Evolutionary conservation across 2,797 vertebrate genomes (phyloP).

Genomic region (Ataeniobius toweri): DNA sequence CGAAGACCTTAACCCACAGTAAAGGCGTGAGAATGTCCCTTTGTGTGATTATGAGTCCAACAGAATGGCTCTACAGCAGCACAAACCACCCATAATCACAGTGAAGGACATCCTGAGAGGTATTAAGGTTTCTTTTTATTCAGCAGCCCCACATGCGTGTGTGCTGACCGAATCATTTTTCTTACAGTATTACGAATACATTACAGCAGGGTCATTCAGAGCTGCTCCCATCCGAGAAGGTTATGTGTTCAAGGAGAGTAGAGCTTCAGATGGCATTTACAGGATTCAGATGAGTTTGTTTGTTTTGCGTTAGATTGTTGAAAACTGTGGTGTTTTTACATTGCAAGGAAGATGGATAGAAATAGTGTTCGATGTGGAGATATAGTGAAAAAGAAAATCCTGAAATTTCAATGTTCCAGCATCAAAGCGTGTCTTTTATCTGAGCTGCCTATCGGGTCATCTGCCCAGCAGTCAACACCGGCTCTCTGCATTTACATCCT

Average conservation of each 20-base stretch:
- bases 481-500: slow-evolving; percentile 41
- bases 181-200: slow-evolving; percentile 46
- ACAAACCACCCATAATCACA: slow-evolving; percentile 32
- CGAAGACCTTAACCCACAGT: neutral
- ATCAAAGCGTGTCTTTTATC: slow-evolving; percentile 24
- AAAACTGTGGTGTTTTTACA: slow-evolving; percentile 6
- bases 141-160: slow-evolving; percentile 48
- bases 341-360: neutral
- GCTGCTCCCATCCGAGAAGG: slow-evolving; percentile 22
- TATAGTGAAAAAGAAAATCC: neutral
- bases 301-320: slow-evolving; percentile 27
- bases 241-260: slow-evolving; percentile 55
- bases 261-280: slow-evolving; percentile 45
- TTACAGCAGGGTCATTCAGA: slow-evolving; percentile 25
- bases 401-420: slow-evolving; percentile 13
- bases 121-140: slow-evolving; percentile 42
- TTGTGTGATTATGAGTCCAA: slow-evolving; percentile 29
- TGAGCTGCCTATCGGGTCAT: slow-evolving; percentile 36
- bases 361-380: slow-evolving; percentile 9
- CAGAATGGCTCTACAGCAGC: slow-evolving; percentile 30
- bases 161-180: slow-evolving; percentile 61
- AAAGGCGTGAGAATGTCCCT: slow-evolving; percentile 19
- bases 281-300: slow-evolving; percentile 49
- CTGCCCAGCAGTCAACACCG: slow-evolving; percentile 42
- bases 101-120: slow-evolving; percentile 48